Evolutionary conservation across 2,797 vertebrate genomes (phyloP), one percentile per base, ranked within the genome.

Genomic region (Lutjanus campechanus): DNA sequence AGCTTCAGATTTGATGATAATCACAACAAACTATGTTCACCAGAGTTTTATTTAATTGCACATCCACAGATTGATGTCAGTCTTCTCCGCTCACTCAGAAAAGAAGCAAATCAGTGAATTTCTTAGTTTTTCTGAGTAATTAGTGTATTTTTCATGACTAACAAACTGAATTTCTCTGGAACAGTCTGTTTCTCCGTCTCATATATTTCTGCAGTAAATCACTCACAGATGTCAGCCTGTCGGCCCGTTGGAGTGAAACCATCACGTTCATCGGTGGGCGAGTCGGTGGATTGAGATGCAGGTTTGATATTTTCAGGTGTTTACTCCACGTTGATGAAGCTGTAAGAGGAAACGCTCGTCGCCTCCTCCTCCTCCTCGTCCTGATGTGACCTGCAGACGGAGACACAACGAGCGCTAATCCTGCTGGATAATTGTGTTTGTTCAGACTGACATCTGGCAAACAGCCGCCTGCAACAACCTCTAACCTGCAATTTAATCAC

Each of bases 381-480:
- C 47, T 25, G 56, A 25, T 5, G 20, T 59, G 61, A 67, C 53
- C 20, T 4, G n/a, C 44, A 65, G 49, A 63, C 41, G 0, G 20
- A 77, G 11, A 54, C 56, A 11, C 5, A 49, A 17, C 3, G 43
- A 65, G 46, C 6, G 13, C 11, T 47, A 54, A 79, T 47, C 55
- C 77, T 20, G 56, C 43, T 15, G 50, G 19, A 62, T 63, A 56
- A 73, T 56, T 73, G 64, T 79, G 70, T 74, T 69, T 69, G 59
- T 69, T 63, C 64, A 49, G 49, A 55, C 15, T 19, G 49, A 55
- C 13, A 8, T 50, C 47, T 60, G 54, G 62, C 69, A 78, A 66
- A 78, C 75, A 70, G 25, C 47, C 25, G 0, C 29, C 29, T 36
- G 44, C 20, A 29, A 58, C 19, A 36, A 60, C 69, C 40, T 60